Evolutionary conservation across 2,113 vertebrate genomes (phyloP).

Genomic region (Larimichthys polyactis): DNA sequence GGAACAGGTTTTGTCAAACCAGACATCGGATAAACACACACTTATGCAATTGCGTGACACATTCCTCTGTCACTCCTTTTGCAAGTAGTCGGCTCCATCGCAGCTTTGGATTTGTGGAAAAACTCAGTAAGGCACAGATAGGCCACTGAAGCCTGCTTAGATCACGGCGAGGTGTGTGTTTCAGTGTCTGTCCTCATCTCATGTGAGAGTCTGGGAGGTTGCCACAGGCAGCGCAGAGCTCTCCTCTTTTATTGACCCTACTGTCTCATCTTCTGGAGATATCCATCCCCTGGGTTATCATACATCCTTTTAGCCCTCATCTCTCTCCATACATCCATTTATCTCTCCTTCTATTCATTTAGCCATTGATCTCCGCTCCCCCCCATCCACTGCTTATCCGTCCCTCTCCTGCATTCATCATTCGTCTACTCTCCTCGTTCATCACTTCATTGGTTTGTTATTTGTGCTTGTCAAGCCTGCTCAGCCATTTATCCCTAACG

Average conservation of each 20-base stretch:
- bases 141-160: slow-evolving; percentile 11
- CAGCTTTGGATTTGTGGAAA: slow-evolving; percentile 18
- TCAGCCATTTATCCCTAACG: slow-evolving; percentile 22
- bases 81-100: slow-evolving; percentile 5
- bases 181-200: slow-evolving; percentile 12
- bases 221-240: slow-evolving; percentile 32
- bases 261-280: slow-evolving; percentile 40
- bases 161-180: slow-evolving; percentile 5
- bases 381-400: not conserved
- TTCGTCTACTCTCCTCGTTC: slow-evolving; percentile 20
- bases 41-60: slow-evolving; percentile 50
- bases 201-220: slow-evolving; percentile 20
- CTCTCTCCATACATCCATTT: slow-evolving; percentile 8
- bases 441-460: slow-evolving; percentile 35
- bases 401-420: slow-evolving; percentile 8
- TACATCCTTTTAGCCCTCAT: slow-evolving; percentile 17
- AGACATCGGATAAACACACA: slow-evolving; percentile 50
- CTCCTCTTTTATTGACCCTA: slow-evolving; percentile 46
- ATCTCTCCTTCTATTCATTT: slow-evolving; percentile 28
- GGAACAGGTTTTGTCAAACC: slow-evolving; percentile 77
- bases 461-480: slow-evolving; percentile 36
- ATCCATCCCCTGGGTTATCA: slow-evolving; percentile 42
- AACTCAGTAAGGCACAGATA: slow-evolving; percentile 2
- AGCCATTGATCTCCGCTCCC: slow-evolving; percentile 35
- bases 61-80: slow-evolving; percentile 25